Percentiles rank a stretch among this genome's conserved stretches.
Conservation (phyloP, 2,888 invertebrate genomes). For the Pasiphila rectangulata region DNA sequence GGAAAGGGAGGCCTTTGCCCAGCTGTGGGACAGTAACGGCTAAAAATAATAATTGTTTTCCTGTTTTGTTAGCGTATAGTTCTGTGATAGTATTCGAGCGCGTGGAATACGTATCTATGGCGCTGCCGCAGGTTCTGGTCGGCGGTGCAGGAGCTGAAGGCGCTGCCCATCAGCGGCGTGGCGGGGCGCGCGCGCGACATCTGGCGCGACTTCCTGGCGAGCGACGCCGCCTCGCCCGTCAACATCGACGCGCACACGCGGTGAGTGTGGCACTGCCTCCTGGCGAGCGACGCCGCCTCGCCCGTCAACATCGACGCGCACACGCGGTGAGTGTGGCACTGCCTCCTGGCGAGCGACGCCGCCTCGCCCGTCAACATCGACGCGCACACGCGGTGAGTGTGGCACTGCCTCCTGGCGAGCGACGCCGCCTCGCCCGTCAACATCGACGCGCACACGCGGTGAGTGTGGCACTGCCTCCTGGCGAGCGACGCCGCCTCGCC, state of each 20-base stretch:
- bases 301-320: slow-evolving; percentile 97
- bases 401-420: background rate
- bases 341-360: too few species aligned
- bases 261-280: slow-evolving; percentile 20
- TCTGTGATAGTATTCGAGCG: too few species aligned
- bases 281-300: slow-evolving; percentile 73
- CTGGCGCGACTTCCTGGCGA: slow-evolving; percentile 91
- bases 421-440: slow-evolving; percentile 91
- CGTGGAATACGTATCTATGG: too few species aligned
- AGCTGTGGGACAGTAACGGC: too few species aligned
- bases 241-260: slow-evolving; percentile 93
- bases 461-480: too few species aligned
- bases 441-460: slow-evolving; percentile 89
- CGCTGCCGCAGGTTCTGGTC: slow-evolving; percentile 92
- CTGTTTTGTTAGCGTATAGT: too few species aligned
- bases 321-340: too few species aligned
- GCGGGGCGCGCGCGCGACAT: slow-evolving; percentile 90
- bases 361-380: slow-evolving; percentile 98
- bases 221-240: slow-evolving; percentile 97
- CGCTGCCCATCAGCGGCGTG: slow-evolving; percentile 92
- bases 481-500: too few species aligned
- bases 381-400: slow-evolving; percentile 78
- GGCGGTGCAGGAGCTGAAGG: slow-evolving; percentile 95
- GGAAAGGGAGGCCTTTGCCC: too few species aligned
- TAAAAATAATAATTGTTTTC: too few species aligned